Base-by-base conservation (phyloP, 2,797 vertebrate genomes). In the Typhlichthys subterraneus region DNA sequence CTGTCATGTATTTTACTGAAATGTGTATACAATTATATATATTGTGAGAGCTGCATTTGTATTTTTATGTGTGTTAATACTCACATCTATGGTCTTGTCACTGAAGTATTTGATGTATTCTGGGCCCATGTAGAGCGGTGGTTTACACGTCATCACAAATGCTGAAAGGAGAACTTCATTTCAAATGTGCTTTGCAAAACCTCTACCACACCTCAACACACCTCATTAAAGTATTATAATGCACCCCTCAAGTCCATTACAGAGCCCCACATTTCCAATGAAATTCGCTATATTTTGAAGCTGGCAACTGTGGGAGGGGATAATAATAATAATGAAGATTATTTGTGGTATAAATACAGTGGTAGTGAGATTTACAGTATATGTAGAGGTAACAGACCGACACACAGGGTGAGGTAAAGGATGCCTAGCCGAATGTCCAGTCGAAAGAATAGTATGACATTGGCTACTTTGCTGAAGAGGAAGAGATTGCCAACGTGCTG, bases 71-170 rank as follows among this genome's bases (percentile, higher is more conserved):
- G 9, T 6, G 3, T 14, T 15, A 1, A 13, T 2, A 94, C 95
- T 96, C 84, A 98, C 97, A 1, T 96, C 96, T 1, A 98, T 96
- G 63, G 94, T 98, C 75, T 95, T 95, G 85, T 98, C 96, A 2
- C 70, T 98, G 88, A 99, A 97, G 85, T 98, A 99, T 70, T 94
- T 98, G 87, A 98, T 97, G 85, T 97, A 95, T 61, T 99, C 97
- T 0, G 97, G 97, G 61, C 97, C 97, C 94, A 97, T 94, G 83
- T 98, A 98, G 9, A 98, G 80, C 0, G 97, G 97, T 0, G 95
- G 94, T 70, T 97, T 97, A 82, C 96, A 99, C 4, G 95, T 97
- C 94, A 98, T 96, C 80, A 98, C 85, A 60, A 98, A 98, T 49
- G 95, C 97, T 98, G 75, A 73, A 0, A 45, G n/a, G 68, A 2